Base-by-base conservation (phyloP, 2,113 vertebrate genomes). In the Xiphophorus maculatus region DNA sequence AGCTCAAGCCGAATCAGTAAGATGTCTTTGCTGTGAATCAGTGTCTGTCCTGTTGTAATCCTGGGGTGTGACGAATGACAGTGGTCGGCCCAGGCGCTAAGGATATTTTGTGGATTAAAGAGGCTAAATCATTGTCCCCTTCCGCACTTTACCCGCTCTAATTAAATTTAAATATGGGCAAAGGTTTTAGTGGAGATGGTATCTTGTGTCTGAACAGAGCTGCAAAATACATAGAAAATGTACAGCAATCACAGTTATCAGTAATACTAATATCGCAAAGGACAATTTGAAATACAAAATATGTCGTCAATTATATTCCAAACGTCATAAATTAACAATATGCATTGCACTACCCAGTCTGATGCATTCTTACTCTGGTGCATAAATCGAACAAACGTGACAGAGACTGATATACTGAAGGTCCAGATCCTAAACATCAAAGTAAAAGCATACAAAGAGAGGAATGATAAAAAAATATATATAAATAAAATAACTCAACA, bases 131-230 rank as follows among this genome's bases (percentile, higher is more conserved):
- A 69, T 74, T 51, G 62, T 88, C 79, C 81, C 74, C 77, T 88
- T 73, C 70, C 8, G 32, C 75, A 73, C 71, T 80, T 72, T 81
- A 78, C n/a, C 62, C 74, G 64, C 76, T 79, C 69, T 80, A 90
- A 88, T 90, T 85, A 87, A 88, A 85, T 86, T 63, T 85, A 85
- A 90, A 83, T 80, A 67, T 79, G 63, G 68, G 74, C 81, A 85
- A 80, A 77, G 66, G 78, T 83, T 83, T 89, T 81, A 87, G 77
- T 64, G 29, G 66, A 71, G 76, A 79, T 85, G 61, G 65, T 77
- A 87, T 84, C 79, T 76, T 37, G 35, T 37, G 10, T 37, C 35
- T 37, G 35, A 40, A 2, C 25, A 64, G 51, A 10, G 8, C 51
- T 58, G 22, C 51, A 58, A 8, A n/a, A 58, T n/a, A 58, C 17